Percentiles rank a stretch among this genome's conserved stretches.
Evolutionary conservation across 2,113 vertebrate genomes (phyloP).

Genomic region (Myrmecophaga tridactyla): DNA sequence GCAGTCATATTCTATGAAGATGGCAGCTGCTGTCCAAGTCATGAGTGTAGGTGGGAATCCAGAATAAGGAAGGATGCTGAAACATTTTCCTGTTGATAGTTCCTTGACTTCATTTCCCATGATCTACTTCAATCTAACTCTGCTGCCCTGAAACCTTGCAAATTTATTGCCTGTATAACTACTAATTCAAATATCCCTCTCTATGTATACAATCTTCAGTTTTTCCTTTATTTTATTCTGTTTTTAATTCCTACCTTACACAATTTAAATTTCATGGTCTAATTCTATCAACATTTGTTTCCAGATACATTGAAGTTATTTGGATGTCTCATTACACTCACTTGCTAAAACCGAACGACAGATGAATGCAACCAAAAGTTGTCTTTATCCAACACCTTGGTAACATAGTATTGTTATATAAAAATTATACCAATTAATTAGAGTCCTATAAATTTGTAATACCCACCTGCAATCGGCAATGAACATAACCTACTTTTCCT

Average conservation of each 20-base stretch:
- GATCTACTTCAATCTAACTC: not conserved
- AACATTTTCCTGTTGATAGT: not conserved
- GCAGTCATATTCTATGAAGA: not conserved
- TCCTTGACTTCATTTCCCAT: not conserved
- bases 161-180: not conserved
- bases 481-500: not conserved
- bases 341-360: not conserved
- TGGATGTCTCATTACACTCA: not conserved
- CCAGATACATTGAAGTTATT: not conserved
- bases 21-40: rapidly evolving
- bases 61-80: not conserved
- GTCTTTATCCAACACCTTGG: not conserved
- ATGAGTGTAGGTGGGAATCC: too few relatives aligned
- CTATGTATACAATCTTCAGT: too few relatives aligned
- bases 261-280: not conserved
- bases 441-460: not conserved
- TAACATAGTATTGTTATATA: not conserved
- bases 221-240: not conserved
- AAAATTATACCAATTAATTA: not conserved
- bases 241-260: not conserved
- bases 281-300: not conserved
- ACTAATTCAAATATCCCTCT: not conserved
- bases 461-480: not conserved
- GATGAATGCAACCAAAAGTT: not conserved
- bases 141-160: not conserved